Percentiles rank a stretch among this genome's conserved stretches.
Conservation (phyloP, 30 jellyfish, hydroid and myxozoan species). For the Aurelia aurita region DNA sequence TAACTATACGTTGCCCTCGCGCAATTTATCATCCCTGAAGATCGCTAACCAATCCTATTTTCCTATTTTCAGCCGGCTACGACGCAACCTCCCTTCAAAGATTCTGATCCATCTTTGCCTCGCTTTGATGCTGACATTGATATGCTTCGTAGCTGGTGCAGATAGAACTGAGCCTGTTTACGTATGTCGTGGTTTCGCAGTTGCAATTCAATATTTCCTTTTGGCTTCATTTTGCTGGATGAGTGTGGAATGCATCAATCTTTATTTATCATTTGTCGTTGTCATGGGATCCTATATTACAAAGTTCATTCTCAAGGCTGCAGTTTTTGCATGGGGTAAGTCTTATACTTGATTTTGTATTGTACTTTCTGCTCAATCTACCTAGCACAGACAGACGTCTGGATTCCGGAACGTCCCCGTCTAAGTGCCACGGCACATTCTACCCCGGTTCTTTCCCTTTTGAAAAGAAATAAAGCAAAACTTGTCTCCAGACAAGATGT, state of each 20-base stretch:
- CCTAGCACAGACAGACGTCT: too few species aligned
- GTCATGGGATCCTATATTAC: conserved; percentile 53
- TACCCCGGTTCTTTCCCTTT: too few species aligned
- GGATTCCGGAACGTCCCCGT: too few species aligned
- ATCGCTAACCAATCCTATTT: too few species aligned
- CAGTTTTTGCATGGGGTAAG: conserved; percentile 78
- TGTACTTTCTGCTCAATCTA: too few species aligned
- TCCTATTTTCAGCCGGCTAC: conserved; percentile 43
- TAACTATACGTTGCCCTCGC: too few species aligned
- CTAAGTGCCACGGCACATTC: too few species aligned
- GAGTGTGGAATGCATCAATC: conserved; percentile 54
- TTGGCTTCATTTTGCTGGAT: conserved; percentile 59
- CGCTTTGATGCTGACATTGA: conserved; percentile 54
- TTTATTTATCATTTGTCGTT: conserved; percentile 50
- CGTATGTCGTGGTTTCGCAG: conserved; percentile 55
- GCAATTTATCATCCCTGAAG: too few species aligned
- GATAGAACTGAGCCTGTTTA: conserved; percentile 30
- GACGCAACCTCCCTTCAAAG: conserved; percentile 67
- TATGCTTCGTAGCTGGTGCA: conserved; percentile 59
- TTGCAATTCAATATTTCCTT: conserved; percentile 52
- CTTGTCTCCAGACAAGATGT: too few species aligned
- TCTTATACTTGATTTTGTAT: not conserved
- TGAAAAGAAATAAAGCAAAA: too few species aligned
- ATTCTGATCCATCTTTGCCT: conserved; percentile 46
- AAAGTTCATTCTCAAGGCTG: conserved; percentile 53